Evolutionary conservation across 2,113 vertebrate genomes (phyloP).

Genomic region (Pomatostomus ruficeps): DNA sequence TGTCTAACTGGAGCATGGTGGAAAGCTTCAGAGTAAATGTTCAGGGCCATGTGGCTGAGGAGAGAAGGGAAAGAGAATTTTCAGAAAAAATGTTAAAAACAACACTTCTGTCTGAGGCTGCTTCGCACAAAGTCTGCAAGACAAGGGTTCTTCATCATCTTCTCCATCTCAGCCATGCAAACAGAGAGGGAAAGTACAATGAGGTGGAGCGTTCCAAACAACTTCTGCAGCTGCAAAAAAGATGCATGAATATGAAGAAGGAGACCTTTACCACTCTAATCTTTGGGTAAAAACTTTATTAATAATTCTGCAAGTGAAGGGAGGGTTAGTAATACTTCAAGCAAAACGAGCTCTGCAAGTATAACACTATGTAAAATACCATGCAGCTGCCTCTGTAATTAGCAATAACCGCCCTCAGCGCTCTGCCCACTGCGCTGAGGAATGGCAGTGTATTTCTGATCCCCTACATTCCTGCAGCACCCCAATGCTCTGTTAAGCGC

Average conservation of each 20-base stretch:
- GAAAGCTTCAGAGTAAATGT: not conserved
- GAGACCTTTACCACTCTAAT: not conserved
- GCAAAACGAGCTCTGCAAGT: not conserved
- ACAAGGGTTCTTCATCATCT: not conserved
- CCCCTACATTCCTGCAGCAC: not conserved
- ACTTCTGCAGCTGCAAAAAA: not conserved
- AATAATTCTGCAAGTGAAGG: not conserved
- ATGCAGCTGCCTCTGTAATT: not conserved
- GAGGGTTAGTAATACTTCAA: not conserved
- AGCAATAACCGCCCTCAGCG: not conserved
- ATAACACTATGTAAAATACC: not conserved
- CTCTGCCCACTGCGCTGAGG: not conserved
- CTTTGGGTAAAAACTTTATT: not conserved
- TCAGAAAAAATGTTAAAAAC: not conserved
- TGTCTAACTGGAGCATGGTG: not conserved
- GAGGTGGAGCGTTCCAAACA: not conserved
- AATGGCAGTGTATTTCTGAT: not conserved
- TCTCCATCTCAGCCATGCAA: not conserved
- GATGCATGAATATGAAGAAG: not conserved
- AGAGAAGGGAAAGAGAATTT: not conserved
- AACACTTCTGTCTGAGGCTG: not conserved
- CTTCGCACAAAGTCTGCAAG: not conserved
- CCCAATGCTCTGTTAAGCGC: not conserved
- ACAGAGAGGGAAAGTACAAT: not conserved
- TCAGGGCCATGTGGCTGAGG: not conserved